phyloP scores from a whole-genome alignment of 2,113 vertebrate genomes.

The Synodontis membranacea region DNA sequence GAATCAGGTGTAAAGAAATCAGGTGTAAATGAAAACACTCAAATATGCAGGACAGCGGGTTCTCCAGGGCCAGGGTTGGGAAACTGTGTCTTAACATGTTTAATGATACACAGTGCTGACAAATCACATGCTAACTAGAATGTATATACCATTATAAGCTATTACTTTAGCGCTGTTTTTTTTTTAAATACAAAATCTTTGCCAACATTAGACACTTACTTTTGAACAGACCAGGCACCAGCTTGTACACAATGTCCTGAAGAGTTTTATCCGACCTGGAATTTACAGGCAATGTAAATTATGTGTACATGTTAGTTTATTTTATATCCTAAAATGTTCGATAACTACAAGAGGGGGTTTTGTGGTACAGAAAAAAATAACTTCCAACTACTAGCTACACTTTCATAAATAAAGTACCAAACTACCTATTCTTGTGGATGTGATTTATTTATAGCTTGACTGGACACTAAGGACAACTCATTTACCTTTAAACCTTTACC shows the following conservation, averaged over 20 bases:
- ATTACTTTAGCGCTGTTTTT: neutral
- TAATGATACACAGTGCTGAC: neutral
- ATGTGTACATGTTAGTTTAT: neutral
- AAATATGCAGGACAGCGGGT: neutral
- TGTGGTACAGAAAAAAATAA: neutral
- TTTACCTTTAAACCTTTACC: neutral
- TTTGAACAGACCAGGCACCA: conserved; percentile 99
- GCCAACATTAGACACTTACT: conserved; percentile 74
- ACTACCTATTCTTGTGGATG: neutral
- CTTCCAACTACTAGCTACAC: neutral
- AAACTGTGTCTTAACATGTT: neutral
- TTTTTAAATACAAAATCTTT: neutral
- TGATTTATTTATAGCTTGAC: neutral
- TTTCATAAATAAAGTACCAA: neutral
- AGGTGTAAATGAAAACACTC: neutral
- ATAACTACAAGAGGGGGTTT: neutral
- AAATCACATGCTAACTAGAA: neutral
- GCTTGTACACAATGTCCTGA: conserved; percentile 98
- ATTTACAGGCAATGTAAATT: conserved; percentile 45
- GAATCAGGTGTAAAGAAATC: too few species aligned
- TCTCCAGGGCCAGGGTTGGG: neutral
- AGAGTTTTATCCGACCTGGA: conserved; percentile 97
- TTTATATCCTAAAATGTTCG: neutral
- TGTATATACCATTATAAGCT: neutral
- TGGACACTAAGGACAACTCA: neutral